A percentile compares a stretch with the other conserved stretches of the same genome.
Evolutionary conservation across 1,140 invertebrate genomes (phyloP).

Genomic region (Drosophila auraria): DNA sequence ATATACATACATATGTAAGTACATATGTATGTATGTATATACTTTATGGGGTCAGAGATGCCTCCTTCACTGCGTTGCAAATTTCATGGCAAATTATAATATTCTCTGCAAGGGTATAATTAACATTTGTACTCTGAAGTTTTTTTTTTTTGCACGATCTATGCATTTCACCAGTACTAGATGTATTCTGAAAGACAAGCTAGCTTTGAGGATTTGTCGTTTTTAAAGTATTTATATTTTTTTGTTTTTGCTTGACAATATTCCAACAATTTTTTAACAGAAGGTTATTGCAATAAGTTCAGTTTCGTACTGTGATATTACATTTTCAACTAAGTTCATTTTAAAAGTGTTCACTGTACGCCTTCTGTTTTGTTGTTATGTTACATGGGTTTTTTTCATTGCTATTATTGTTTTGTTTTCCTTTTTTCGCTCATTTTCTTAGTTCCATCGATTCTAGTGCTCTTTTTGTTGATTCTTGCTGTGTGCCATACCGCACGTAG

Average conservation of each 20-base stretch:
- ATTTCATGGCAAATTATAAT: no score
- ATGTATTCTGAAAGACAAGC: no score
- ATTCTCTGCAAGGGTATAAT: no score
- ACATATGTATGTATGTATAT: no score
- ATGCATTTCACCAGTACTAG: no score
- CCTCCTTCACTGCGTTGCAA: no score
- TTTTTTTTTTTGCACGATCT: no score
- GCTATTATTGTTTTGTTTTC: slow-evolving; percentile 19
- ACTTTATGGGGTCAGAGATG: no score
- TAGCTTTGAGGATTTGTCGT: no score
- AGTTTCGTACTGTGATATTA: neutral
- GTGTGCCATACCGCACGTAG: slow-evolving; percentile 70
- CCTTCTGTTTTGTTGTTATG: neutral
- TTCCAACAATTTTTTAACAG: neutral
- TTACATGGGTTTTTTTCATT: slow-evolving; percentile 31
- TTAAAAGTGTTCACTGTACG: slow-evolving; percentile 13
- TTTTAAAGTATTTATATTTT: no score
- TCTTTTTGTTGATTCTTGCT: slow-evolving; percentile 47
- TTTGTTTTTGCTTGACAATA: neutral
- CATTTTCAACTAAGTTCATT: neutral
- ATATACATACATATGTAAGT: no score
- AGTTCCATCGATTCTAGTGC: slow-evolving; percentile 43
- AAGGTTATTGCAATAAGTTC: neutral
- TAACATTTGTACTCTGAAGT: no score
- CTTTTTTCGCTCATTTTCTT: slow-evolving; percentile 26